Base-by-base conservation (phyloP, 2,888 invertebrate species). In the Cataglyphis livida region DNA sequence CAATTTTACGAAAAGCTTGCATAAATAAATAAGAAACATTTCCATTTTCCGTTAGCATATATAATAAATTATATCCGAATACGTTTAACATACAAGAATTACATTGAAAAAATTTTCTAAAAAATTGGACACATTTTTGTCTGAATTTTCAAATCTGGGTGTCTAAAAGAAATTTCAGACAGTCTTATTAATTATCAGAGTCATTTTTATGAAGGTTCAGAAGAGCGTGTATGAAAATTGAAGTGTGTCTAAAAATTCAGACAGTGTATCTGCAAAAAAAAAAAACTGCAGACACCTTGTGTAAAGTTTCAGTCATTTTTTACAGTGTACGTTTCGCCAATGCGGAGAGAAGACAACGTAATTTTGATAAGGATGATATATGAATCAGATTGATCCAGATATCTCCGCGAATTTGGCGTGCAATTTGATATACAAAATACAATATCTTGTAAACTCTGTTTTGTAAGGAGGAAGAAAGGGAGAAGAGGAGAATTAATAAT, bases 381-480 rank as follows among this genome's bases (percentile, higher is more conserved):
- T 59, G 59, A 59, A 21, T 70, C 57, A 28, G 71, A 71, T 70
- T 71, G 21, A 59, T 12, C 18, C 7, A 25, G 38, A 79, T 61
- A 35, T 71, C 44, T 12, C 12, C 12, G 12, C 1, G 7, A 44
- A 71, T 41, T 79, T 44, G 32, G 12, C 21, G 6, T 70, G 41
- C 21, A n/a, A n/a, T 51, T 51, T n/a, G 51, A 3, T n/a, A 44
- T 79, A 25, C 35, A 35, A 59, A 44, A 35, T 71, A 59, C 44
- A 44, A 57, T 65, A 71, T 78, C n/a, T 54, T 2, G 0, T 18
- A 25, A 18, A 28, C 5, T 68, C 12, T 15, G 32, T 21, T 32
- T 57, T 9, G 12, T 4, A 32, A 21, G 6, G 1, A 15, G 21
- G 7, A 3, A 3, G 7, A 0, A 0, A 7, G 32, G 12, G 0